phyloP scores from a whole-genome alignment of 2,888 invertebrate species.

The Caenorhabditis sinica region DNA sequence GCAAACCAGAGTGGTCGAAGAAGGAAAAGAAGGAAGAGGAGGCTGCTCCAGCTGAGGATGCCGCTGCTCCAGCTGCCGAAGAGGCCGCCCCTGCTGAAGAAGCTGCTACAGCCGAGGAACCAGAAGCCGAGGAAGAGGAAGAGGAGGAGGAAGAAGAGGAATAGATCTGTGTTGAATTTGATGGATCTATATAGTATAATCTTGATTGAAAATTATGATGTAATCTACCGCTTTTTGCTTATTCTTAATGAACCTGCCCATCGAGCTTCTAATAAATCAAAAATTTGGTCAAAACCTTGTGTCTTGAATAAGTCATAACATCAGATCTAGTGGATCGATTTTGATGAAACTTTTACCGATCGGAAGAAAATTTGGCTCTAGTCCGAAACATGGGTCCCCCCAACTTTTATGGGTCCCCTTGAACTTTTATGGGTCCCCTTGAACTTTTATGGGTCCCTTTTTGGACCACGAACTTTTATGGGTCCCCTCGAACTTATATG shows the following conservation, averaged over 20 bases:
- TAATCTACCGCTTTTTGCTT: background rate
- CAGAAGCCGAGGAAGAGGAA: constrained; percentile 68
- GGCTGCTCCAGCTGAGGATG: constrained; percentile 33
- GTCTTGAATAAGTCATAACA: too few species aligned
- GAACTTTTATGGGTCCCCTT: too few species aligned
- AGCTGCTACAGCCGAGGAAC: constrained; percentile 64
- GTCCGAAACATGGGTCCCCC: too few species aligned
- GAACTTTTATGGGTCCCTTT: too few species aligned
- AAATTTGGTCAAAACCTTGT: too few species aligned
- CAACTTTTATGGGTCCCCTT: too few species aligned
- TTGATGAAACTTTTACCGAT: too few species aligned
- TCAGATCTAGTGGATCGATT: too few species aligned
- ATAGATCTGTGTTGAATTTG: background rate
- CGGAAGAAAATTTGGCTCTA: too few species aligned
- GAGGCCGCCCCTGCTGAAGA: constrained; percentile 69
- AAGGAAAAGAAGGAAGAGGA: constrained; percentile 73
- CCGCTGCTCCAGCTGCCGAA: constrained; percentile 49
- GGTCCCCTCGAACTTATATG: too few species aligned
- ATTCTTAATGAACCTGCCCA: background rate
- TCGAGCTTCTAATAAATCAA: too few species aligned
- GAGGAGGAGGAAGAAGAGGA: constrained; percentile 68
- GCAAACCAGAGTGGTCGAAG: constrained; percentile 83
- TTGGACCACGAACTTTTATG: too few species aligned
- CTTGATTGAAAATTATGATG: background rate
- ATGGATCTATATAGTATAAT: background rate